Conservation (phyloP, 2,113 vertebrate genomes). For the Cryptomyrus ogoouensis region DNA sequence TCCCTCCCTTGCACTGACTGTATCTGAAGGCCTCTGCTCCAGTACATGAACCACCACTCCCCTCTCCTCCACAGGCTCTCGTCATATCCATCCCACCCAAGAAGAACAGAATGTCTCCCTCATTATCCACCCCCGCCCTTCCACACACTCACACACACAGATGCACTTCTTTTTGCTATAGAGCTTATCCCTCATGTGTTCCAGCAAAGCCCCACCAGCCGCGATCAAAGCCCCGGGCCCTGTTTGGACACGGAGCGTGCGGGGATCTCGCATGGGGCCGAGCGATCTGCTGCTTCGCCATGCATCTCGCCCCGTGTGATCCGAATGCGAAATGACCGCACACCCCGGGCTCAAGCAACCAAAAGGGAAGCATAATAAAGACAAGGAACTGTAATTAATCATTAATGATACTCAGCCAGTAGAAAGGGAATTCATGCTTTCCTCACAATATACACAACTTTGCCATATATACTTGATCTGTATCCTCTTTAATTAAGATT, state of each 20-base stretch:
- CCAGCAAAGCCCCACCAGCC: background rate
- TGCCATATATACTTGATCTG: background rate
- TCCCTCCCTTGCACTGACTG: background rate
- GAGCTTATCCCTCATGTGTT: background rate
- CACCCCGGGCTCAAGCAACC: background rate
- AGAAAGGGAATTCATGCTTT: background rate
- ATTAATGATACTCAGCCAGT: background rate
- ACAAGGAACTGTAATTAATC: background rate
- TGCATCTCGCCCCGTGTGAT: background rate
- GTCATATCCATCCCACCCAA: background rate
- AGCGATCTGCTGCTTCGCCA: background rate
- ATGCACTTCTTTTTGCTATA: background rate
- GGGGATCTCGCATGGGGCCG: background rate
- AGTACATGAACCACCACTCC: background rate
- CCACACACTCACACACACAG: background rate
- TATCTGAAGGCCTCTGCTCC: background rate
- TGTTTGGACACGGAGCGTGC: background rate
- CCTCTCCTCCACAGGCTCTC: background rate
- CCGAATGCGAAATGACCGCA: background rate
- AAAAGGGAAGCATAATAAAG: background rate
- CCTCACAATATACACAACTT: background rate
- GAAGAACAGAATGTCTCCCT: conserved; percentile 6
- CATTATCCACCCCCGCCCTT: background rate
- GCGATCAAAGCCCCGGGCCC: background rate
- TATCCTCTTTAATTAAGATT: background rate